Percentiles rank a stretch among this genome's conserved stretches.
Evolutionary conservation across 2,113 vertebrate genomes (phyloP).

Genomic region (Oryzias curvinotus): DNA sequence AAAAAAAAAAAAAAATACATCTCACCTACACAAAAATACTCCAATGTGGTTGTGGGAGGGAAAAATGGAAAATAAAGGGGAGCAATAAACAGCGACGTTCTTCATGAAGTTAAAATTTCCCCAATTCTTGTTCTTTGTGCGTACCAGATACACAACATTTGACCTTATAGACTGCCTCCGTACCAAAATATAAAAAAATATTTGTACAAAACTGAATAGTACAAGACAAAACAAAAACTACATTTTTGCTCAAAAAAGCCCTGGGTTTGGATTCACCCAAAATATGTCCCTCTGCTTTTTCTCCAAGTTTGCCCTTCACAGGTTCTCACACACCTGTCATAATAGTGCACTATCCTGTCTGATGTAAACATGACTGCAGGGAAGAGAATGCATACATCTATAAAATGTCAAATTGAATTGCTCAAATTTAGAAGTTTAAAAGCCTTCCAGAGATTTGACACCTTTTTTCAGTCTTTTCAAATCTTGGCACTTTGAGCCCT

Average conservation of each 20-base stretch:
- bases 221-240: neutral
- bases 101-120: neutral
- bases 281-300: conserved; percentile 23
- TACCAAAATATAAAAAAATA: conserved; percentile 68
- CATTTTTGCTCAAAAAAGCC: conserved; percentile 58
- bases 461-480: neutral
- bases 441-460: too few species aligned
- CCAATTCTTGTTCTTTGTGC: conserved; percentile 34
- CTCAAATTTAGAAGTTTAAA: too few species aligned
- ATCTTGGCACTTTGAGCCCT: conserved; percentile 18
- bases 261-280: conserved; percentile 49
- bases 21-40: conserved; percentile 7
- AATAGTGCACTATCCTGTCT: conserved; percentile 57
- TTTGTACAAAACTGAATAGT: conserved; percentile 61
- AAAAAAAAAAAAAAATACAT: conserved; percentile 8
- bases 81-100: neutral
- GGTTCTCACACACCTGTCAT: conserved; percentile 42
- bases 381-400: conserved; percentile 1
- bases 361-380: conserved; percentile 70
- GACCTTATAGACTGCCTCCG: conserved; percentile 29
- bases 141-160: conserved; percentile 20
- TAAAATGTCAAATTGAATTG: too few species aligned
- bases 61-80: neutral
- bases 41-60: neutral
- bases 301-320: conserved; percentile 15